These are phyloP conservation scores for Zeugodacus cucurbitae DNA, from an alignment of 1,140 invertebrate genomes.

Conservation along the genomic window DNA sequence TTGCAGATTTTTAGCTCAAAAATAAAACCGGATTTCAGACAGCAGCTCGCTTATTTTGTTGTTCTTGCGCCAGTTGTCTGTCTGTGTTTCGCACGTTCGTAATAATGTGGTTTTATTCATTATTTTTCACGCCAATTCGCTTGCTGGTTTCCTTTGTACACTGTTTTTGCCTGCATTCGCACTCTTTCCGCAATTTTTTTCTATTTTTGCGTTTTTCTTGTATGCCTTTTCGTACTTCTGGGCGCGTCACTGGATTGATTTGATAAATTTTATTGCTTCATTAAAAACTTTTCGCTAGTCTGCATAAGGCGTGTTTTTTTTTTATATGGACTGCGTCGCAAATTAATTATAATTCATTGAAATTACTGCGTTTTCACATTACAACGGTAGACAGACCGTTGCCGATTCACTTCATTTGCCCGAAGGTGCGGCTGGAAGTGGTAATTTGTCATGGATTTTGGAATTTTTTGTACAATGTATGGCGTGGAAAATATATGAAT, in stretches of 20 bases:
- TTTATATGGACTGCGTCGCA: no score
- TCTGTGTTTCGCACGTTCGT: neutral
- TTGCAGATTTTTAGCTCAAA: slow-evolving; percentile 47
- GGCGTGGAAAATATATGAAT: no score
- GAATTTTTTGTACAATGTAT: no score
- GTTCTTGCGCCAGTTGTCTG: neutral
- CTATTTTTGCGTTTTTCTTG: neutral
- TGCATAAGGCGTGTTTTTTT: no score
- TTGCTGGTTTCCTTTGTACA: neutral
- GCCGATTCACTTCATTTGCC: no score
- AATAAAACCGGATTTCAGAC: slow-evolving; percentile 62
- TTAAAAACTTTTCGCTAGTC: neutral
- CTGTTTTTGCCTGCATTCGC: neutral
- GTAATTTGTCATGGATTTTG: no score
- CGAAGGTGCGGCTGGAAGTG: no score
- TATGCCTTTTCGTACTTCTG: neutral
- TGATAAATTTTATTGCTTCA: neutral
- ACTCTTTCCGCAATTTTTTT: neutral
- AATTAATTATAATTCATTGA: no score
- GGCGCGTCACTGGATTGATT: neutral
- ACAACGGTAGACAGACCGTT: no score
- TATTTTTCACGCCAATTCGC: neutral
- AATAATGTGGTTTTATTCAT: neutral
- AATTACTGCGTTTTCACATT: no score
- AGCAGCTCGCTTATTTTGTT: slow-evolving; percentile 38